Evolutionary conservation across 2,113 vertebrate genomes (phyloP).

Genomic region (Pterocles gutturalis): DNA sequence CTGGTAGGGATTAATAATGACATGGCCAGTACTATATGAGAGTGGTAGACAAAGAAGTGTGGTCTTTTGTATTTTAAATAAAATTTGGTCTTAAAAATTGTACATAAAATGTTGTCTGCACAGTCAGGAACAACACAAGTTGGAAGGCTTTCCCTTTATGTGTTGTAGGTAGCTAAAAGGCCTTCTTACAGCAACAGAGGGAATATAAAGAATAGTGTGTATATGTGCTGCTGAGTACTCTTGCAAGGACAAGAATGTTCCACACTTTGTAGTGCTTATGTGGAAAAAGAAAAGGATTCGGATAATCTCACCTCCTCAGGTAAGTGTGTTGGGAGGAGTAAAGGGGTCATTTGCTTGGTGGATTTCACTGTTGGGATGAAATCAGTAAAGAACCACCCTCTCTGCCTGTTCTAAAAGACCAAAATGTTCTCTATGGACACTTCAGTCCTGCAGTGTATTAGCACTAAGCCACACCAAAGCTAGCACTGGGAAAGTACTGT

Average conservation of each 20-base stretch:
- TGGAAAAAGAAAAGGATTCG: background rate
- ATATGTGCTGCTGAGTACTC: background rate
- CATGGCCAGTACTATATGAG: background rate
- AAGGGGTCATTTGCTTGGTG: background rate
- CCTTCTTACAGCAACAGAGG: background rate
- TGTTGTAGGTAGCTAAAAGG: background rate
- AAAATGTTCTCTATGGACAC: background rate
- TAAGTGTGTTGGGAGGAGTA: background rate
- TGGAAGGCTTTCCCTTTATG: background rate
- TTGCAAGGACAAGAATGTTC: background rate
- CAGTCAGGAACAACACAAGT: background rate
- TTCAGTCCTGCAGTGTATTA: background rate
- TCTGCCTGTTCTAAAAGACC: background rate
- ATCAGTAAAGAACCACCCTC: background rate
- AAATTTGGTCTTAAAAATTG: background rate
- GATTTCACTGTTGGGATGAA: background rate
- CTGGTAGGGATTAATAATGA: background rate
- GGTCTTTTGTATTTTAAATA: background rate
- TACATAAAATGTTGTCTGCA: background rate
- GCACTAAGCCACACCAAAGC: rapidly evolving
- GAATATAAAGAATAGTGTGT: background rate
- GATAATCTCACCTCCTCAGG: background rate
- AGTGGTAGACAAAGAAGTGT: background rate
- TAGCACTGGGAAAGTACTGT: background rate
- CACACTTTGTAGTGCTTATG: background rate